Conservation (phyloP, 1,140 invertebrate species). For the Panagrolaimus sp. region DNA sequence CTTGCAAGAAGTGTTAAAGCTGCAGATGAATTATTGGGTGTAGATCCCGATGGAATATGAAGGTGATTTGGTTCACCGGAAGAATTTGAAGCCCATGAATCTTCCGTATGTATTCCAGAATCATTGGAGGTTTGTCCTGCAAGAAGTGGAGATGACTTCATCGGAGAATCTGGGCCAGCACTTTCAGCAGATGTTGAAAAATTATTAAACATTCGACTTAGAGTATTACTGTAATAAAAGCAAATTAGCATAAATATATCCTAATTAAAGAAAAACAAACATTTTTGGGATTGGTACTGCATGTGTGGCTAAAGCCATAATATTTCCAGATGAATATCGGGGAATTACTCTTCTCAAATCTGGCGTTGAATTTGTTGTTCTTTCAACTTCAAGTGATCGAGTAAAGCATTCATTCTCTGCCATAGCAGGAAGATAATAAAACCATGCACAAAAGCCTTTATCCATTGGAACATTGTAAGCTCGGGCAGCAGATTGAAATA, state of each 20-base stretch:
- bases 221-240: conserved; percentile 24
- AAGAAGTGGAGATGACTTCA: conserved; percentile 8
- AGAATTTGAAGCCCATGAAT: conserved; percentile 29
- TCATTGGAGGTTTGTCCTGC: conserved; percentile 34
- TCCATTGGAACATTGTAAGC: conserved; percentile 73
- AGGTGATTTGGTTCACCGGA: not conserved
- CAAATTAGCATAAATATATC: not conserved
- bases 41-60: too few relatives aligned
- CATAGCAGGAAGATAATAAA: conserved; percentile 51
- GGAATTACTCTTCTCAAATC: conserved; percentile 21
- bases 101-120: conserved; percentile 35
- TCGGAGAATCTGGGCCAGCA: not conserved
- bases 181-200: conserved; percentile 10
- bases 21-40: too few relatives aligned
- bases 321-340: conserved; percentile 17
- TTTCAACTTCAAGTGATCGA: conserved; percentile 51
- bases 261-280: not conserved
- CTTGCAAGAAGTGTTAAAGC: conserved; percentile 22
- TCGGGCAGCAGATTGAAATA: conserved; percentile 92
- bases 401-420: conserved; percentile 53
- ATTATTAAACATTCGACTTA: conserved; percentile 35
- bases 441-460: conserved; percentile 55
- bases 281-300: conserved; percentile 2
- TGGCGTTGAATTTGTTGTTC: conserved; percentile 29
- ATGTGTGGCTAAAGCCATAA: not conserved